Conservation (phyloP, 2,113 vertebrate species). For the Athene noctua region DNA sequence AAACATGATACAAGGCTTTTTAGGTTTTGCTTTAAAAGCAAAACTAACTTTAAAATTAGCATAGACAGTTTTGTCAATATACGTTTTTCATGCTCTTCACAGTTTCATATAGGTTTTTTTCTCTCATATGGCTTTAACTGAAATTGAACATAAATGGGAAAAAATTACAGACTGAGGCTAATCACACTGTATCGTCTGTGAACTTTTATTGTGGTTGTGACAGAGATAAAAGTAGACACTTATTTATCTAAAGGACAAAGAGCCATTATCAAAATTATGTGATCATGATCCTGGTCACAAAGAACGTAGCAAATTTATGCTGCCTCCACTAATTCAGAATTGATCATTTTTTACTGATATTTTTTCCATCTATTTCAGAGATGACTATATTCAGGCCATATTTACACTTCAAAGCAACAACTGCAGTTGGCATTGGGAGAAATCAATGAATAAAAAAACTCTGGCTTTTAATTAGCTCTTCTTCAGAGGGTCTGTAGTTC, state of each 20-base stretch:
- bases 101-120: neutral
- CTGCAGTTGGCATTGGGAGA: conserved; percentile 1
- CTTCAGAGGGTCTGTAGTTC: neutral
- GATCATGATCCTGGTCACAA: neutral
- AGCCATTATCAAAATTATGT: neutral
- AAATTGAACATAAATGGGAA: neutral
- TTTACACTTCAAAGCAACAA: conserved; percentile 37
- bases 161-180: neutral
- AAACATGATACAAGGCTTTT: neutral
- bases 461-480: conserved; percentile 41
- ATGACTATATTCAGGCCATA: neutral
- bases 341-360: neutral
- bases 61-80: neutral
- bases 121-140: neutral
- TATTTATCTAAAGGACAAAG: neutral
- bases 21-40: neutral
- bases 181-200: neutral
- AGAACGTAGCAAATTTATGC: neutral
- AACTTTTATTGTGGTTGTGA: neutral
- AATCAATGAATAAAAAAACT: neutral
- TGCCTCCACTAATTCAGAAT: conserved; percentile 21
- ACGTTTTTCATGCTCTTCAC: neutral
- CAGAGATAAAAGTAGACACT: neutral
- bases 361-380: conserved; percentile 9
- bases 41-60: neutral